These are phyloP conservation scores for Raja brachyura DNA, from an alignment of 2,113 vertebrate genomes.

Conservation along the genomic window DNA sequence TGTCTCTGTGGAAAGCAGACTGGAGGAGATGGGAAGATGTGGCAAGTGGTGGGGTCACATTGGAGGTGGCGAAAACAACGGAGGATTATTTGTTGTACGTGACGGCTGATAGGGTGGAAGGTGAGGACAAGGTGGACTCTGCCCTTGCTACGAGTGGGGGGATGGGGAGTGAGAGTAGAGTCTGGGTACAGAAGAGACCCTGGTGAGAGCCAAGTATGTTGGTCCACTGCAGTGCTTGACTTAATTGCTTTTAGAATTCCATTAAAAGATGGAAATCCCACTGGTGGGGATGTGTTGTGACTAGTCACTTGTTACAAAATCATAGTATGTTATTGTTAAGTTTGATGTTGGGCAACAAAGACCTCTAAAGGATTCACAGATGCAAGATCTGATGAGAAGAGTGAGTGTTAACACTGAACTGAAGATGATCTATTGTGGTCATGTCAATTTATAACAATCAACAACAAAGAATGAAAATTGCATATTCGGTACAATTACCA, in stretches of 20 bases:
- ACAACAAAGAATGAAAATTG: not conserved
- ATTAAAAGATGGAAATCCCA: not conserved
- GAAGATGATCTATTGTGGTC: not conserved
- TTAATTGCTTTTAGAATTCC: not conserved
- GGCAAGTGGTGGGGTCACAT: no score
- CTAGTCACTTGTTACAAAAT: not conserved
- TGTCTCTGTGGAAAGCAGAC: no score
- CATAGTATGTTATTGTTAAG: not conserved
- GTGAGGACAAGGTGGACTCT: no score
- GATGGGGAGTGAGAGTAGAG: no score
- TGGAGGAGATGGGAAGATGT: no score
- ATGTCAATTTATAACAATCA: not conserved
- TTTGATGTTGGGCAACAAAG: not conserved
- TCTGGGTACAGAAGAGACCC: no score
- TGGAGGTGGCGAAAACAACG: no score
- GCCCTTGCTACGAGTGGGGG: no score
- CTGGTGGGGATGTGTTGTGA: not conserved
- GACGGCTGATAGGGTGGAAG: no score
- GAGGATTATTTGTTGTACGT: no score
- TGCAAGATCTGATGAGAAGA: not conserved
- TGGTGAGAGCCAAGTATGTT: not conserved
- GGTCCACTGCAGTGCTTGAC: not conserved
- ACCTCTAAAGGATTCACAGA: not conserved
- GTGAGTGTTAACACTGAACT: not conserved
- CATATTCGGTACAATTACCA: not conserved